phyloP scores from a whole-genome alignment of 2,113 vertebrate genomes.

The Charadrius vociferus region DNA sequence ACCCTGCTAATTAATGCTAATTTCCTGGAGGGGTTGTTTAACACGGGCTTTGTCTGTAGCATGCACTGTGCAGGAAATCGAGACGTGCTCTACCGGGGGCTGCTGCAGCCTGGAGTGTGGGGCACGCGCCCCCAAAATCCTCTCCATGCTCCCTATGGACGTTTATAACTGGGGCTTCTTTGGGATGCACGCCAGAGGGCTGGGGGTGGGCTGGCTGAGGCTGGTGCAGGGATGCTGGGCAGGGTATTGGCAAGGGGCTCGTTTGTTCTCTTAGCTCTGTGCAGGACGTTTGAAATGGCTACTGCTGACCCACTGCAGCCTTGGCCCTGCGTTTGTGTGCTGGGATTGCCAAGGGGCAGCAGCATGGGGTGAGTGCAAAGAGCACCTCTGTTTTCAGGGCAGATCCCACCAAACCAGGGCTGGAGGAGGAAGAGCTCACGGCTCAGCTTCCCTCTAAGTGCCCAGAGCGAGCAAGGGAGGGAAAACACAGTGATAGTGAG shows the following conservation, averaged over 20 bases:
- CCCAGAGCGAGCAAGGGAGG: background rate
- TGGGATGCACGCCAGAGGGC: background rate
- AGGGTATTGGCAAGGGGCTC: background rate
- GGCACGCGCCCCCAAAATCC: fast-evolving
- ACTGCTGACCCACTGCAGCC: background rate
- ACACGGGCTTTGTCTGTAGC: background rate
- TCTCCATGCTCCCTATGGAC: background rate
- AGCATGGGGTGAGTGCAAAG: background rate
- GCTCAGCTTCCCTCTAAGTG: background rate
- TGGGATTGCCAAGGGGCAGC: background rate
- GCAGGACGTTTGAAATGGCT: background rate
- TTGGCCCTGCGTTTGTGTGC: fast-evolving
- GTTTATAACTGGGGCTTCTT: background rate
- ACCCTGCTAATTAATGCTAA: slow-evolving; percentile 7
- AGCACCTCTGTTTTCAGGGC: background rate
- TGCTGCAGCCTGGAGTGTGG: background rate
- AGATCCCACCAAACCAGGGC: background rate
- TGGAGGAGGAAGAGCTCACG: background rate
- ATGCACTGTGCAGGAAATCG: background rate
- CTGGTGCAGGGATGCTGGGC: background rate
- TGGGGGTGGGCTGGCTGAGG: background rate
- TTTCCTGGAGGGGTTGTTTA: background rate
- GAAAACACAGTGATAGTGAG: background rate
- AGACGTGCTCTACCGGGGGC: fast-evolving
- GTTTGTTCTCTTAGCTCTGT: fast-evolving